phyloP scores from a whole-genome alignment of 2,888 invertebrate genomes.

The Nezara viridula region DNA sequence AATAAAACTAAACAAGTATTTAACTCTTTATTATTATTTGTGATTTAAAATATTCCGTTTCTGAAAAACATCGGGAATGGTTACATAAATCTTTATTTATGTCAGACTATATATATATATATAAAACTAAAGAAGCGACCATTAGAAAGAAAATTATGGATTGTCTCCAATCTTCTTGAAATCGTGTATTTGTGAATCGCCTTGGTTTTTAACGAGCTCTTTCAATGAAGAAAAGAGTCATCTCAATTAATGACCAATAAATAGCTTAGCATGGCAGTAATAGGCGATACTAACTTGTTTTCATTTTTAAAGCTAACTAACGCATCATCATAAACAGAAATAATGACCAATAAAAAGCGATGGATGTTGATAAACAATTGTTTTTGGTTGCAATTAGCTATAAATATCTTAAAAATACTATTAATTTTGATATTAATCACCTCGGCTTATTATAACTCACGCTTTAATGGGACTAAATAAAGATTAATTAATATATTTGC shows the following conservation, averaged over 20 bases:
- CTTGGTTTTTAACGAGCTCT: not conserved
- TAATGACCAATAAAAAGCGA: not conserved
- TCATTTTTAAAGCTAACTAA: not conserved
- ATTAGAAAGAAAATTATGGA: not conserved
- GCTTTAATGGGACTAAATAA: not conserved
- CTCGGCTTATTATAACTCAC: not conserved
- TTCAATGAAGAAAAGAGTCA: not conserved
- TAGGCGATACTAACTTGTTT: not conserved
- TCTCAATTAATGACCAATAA: not conserved
- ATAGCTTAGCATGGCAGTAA: no score
- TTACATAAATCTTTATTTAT: no score
- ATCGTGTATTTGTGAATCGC: not conserved
- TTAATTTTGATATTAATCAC: not conserved
- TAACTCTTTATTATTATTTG: no score
- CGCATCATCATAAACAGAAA: not conserved
- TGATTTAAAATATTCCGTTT: no score
- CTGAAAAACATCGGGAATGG: no score
- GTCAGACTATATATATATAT: no score
- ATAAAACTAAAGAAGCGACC: not conserved
- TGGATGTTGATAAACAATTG: not conserved
- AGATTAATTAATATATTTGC: no score
- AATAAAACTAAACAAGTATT: no score
- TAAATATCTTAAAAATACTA: not conserved
- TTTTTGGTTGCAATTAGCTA: not conserved
- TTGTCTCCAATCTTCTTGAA: not conserved